Percentiles rank a stretch among this genome's conserved stretches.
Conservation (phyloP, 2,113 vertebrate genomes). For the Oncorhynchus clarkii region DNA sequence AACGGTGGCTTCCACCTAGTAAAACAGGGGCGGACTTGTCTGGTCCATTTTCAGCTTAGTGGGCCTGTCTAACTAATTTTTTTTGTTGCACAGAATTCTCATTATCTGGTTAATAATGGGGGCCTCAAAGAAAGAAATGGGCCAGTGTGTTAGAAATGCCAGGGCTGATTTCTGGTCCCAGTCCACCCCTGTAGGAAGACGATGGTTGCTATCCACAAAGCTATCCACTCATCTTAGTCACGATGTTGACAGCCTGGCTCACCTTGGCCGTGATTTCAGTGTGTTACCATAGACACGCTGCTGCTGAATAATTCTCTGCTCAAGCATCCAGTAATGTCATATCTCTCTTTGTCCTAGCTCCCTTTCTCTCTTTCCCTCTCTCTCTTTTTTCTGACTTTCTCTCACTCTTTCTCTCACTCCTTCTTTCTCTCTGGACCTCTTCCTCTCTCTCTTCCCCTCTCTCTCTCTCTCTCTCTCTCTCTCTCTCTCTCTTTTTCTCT, state of each 20-base stretch:
- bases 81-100: no score
- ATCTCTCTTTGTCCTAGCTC: neutral
- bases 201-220: neutral
- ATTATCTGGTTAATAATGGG: no score
- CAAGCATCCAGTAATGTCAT: constrained; percentile 2
- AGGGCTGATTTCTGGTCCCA: no score
- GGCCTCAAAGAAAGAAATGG: no score
- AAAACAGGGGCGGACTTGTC: neutral
- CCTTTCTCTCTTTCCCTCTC: neutral
- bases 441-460: constrained; percentile 1
- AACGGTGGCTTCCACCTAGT: neutral
- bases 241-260: constrained; percentile 29
- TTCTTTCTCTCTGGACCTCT: constrained; percentile 16
- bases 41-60: no score
- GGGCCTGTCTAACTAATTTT: no score
- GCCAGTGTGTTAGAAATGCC: no score
- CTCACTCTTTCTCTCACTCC: no score
- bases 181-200: no score
- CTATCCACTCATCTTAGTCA: constrained; percentile 12
- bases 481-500: neutral
- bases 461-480: neutral
- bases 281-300: constrained; percentile 57
- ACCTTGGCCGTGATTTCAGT: constrained; percentile 29
- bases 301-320: constrained; percentile 28
- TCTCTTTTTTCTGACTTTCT: neutral